Base-by-base conservation (phyloP, 1,140 invertebrate species). In the Drosophila tani region DNA sequence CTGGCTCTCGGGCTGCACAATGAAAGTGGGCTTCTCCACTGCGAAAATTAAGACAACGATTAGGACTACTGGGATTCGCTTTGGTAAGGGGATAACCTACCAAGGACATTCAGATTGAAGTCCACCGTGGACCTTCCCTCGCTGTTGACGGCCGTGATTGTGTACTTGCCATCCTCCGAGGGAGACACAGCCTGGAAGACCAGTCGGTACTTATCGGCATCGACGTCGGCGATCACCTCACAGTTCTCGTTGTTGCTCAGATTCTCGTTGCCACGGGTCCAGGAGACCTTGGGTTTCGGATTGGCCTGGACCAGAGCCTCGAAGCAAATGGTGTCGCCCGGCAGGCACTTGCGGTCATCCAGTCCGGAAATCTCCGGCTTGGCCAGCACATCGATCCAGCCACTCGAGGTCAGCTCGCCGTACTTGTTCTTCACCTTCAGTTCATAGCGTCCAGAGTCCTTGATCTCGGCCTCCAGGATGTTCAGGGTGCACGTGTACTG, bases 161-260 rank as follows among this genome's bases (percentile, higher is more conserved):
- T 95, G 84, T 99, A 99, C 21, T 94, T 94, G 5, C 97, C 98
- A 55, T 95, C 96, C 91, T 99, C 98, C 12, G 94, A 94, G 7
- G 96, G 92, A 15, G 94, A 93, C 1, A 96, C 94, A 15, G 95
- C 94, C 76, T 96, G 95, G 35, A 98, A 94, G 0, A 95, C 93
- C 8, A 98, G 93, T 69, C 94, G 95, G 88, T 93, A 93, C 59
- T 91, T 91, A 56, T 92, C 88, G 17, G 75, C 87, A 56, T 93
- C 92, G 2, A 93, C 80, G 55, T 93, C 92, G 14, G 92, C 92
- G 49, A 93, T 93, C 5, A 93, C 92, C 68, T 93, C 92, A 24
- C 87, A 92, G 69, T 91, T 93, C 53, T 93, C 91, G 60, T 85
- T 92, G 56, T 92, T 93, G 78, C 91, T 92, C 1, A 93, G 67